Evolutionary conservation across 2,113 vertebrate species (phyloP).

Genomic region (Mustelus asterias): DNA sequence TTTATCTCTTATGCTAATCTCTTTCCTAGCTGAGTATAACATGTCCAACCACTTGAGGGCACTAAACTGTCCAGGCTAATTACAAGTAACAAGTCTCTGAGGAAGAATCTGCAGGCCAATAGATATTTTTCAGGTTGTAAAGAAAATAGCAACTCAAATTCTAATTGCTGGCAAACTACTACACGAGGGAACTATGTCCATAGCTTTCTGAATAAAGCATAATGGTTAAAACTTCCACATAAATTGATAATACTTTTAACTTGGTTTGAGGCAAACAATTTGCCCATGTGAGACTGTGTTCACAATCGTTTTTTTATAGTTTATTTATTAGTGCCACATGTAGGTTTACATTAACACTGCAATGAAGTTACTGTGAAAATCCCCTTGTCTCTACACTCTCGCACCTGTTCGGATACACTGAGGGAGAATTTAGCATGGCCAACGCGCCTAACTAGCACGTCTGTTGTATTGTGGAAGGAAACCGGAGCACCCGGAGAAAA

Average conservation of each 20-base stretch:
- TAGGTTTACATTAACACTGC: no score
- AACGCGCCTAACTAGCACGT: no score
- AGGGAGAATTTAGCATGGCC: no score
- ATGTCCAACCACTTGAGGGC: background rate
- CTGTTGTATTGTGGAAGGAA: no score
- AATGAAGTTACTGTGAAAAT: no score
- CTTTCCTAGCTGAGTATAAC: background rate
- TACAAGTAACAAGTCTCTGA: background rate
- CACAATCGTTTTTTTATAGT: no score
- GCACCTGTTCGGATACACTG: no score
- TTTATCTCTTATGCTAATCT: background rate
- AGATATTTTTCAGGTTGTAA: background rate
- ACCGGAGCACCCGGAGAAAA: no score
- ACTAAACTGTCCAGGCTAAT: background rate
- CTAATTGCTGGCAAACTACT: background rate
- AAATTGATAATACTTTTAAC: background rate
- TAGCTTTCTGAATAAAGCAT: background rate
- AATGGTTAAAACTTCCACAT: background rate
- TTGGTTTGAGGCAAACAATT: background rate
- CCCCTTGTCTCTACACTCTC: no score
- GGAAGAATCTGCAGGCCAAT: background rate
- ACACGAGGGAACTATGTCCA: background rate
- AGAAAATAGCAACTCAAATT: background rate
- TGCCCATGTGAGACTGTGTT: no score
- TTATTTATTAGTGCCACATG: no score